Percentiles rank a stretch among this genome's conserved stretches.
These are phyloP conservation scores for Zaprionus bogoriensis DNA, from an alignment of 2,888 invertebrate genomes.

Conservation along the genomic window DNA sequence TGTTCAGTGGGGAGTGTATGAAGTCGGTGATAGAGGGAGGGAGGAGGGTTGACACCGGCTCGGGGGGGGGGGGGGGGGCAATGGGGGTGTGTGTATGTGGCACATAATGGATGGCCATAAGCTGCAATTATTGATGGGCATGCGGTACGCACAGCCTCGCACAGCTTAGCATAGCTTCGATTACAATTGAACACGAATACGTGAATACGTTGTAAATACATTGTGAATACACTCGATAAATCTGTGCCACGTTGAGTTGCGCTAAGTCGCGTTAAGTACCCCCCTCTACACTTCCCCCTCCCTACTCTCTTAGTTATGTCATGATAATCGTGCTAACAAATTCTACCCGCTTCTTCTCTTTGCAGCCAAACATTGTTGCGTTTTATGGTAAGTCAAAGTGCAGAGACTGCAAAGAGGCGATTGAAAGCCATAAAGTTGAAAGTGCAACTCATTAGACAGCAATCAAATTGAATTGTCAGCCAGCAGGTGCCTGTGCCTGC, in stretches of 20 bases:
- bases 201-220: slow-evolving; percentile 14
- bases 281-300: too few relatives aligned
- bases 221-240: neutral
- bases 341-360: slow-evolving; percentile 39
- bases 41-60: neutral
- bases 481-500: neutral
- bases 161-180: slow-evolving; percentile 24
- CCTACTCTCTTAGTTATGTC: too few relatives aligned
- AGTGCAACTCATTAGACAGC: slow-evolving; percentile 10
- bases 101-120: slow-evolving; percentile 62
- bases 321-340: slow-evolving; percentile 37
- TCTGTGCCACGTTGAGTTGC: neutral
- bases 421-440: slow-evolving; percentile 1
- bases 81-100: neutral
- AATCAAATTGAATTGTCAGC: neutral
- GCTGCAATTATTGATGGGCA: slow-evolving; percentile 70
- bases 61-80: neutral
- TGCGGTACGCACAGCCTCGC: slow-evolving; percentile 34
- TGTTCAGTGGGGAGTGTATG: neutral
- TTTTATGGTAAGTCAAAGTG: slow-evolving; percentile 65
- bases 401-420: slow-evolving; percentile 15
- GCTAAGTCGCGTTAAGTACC: neutral
- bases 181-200: slow-evolving; percentile 31
- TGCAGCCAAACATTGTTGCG: slow-evolving; percentile 50
- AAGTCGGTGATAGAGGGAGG: neutral